Conservation (phyloP, 2,888 invertebrate species). For the Latrodectus elegans region DNA sequence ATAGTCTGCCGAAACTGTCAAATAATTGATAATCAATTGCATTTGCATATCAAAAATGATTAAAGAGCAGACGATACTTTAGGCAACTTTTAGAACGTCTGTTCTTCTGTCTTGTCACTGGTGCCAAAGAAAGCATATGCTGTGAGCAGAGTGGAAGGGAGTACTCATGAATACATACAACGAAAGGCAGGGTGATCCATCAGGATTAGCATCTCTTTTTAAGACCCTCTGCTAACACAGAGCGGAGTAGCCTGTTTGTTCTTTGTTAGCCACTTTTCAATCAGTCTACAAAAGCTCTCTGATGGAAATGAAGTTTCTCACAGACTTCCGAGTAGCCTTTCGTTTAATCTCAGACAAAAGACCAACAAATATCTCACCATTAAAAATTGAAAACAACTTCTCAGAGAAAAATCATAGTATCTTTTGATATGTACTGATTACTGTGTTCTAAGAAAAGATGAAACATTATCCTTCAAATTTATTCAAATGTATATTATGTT, state of each 20-base stretch:
- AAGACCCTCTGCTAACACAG: conserved; percentile 43
- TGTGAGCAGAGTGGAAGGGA: not conserved
- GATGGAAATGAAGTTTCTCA: not conserved
- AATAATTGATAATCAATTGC: no score
- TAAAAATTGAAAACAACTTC: not conserved
- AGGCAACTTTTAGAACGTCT: not conserved
- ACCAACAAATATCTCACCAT: not conserved
- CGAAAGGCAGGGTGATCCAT: conserved; percentile 38
- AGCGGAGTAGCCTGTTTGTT: conserved; percentile 50
- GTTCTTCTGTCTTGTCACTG: not conserved
- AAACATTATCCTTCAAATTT: not conserved
- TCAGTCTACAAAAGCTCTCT: not conserved
- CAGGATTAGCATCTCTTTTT: conserved; percentile 56
- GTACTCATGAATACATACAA: not conserved
- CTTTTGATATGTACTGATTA: not conserved
- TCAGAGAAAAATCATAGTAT: not conserved
- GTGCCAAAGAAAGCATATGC: conserved; percentile 34
- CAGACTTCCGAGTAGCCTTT: not conserved
- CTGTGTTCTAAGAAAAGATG: not conserved
- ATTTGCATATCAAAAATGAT: not conserved
- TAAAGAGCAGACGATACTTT: not conserved
- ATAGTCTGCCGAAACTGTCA: no score
- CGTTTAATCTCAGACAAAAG: not conserved
- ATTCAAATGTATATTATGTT: no score
- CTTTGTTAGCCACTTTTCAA: conserved; percentile 24